Percentiles rank a stretch among this genome's conserved stretches.
Evolutionary conservation across 2,888 invertebrate genomes (phyloP).

Genomic region (Cheilosia vulpina): DNA sequence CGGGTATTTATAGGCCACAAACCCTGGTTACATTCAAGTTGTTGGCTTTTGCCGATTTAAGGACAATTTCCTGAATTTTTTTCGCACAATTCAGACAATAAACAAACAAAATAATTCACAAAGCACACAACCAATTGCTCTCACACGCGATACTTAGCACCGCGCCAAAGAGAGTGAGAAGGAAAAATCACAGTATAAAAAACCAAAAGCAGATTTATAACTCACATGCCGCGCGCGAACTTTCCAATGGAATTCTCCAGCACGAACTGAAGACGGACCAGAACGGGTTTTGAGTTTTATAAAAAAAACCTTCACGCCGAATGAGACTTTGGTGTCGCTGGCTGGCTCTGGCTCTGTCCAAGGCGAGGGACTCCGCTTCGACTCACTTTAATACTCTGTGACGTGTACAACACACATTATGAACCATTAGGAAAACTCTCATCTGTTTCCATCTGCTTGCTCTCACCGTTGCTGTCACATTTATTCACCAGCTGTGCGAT

Average conservation of each 20-base stretch:
- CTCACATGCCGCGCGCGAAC: conserved; percentile 65
- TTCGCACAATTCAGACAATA: conserved; percentile 7
- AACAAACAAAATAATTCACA: conserved; percentile 1
- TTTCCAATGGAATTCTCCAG: conserved; percentile 73
- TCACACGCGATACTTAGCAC: conserved; percentile 28
- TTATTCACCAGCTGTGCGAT: conserved; percentile 54
- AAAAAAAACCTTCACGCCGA: background rate
- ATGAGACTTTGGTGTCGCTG: conserved; percentile 26
- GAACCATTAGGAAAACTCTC: conserved; percentile 34
- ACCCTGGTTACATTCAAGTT: background rate
- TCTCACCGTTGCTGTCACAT: conserved; percentile 48
- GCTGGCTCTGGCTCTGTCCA: conserved; percentile 20
- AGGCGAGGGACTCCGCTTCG: conserved; percentile 43
- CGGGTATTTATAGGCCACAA: background rate
- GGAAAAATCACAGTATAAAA: conserved; percentile 17
- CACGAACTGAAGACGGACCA: conserved; percentile 70
- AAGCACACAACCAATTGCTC: conserved; percentile 30
- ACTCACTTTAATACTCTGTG: conserved; percentile 42
- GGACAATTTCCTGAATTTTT: background rate
- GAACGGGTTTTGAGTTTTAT: conserved; percentile 66
- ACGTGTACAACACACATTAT: conserved; percentile 28
- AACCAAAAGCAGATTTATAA: conserved; percentile 4
- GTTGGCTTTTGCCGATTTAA: background rate
- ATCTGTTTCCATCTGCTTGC: conserved; percentile 60
- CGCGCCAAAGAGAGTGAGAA: conserved; percentile 5